These are phyloP conservation scores for Baccha elongata DNA, from an alignment of 2,888 invertebrate genomes.

Conservation along the genomic window DNA sequence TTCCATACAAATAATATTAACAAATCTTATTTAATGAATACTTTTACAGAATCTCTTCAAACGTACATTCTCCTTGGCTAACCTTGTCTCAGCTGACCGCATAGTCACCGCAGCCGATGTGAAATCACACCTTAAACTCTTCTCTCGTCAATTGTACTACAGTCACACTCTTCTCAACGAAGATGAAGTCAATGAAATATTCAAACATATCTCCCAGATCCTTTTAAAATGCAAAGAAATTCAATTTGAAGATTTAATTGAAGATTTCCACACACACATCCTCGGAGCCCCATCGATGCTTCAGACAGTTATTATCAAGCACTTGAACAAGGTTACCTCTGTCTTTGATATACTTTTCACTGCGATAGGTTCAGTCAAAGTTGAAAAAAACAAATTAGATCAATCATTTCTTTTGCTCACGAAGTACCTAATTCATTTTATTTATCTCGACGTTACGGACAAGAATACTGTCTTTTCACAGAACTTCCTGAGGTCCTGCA, in stretches of 20 bases:
- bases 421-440: slow-evolving; percentile 37
- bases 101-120: slow-evolving; percentile 43
- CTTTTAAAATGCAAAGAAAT: slow-evolving; percentile 38
- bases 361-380: slow-evolving; percentile 16
- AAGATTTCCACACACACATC: slow-evolving; percentile 47
- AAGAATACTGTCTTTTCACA: slow-evolving; percentile 49
- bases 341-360: slow-evolving; percentile 49
- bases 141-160: slow-evolving; percentile 54
- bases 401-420: slow-evolving; percentile 7
- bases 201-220: slow-evolving; percentile 9
- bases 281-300: slow-evolving; percentile 48
- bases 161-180: slow-evolving; percentile 33
- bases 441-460: slow-evolving; percentile 42
- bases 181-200: slow-evolving; percentile 31
- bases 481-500: slow-evolving; percentile 75
- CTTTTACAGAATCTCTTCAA: slow-evolving; percentile 40
- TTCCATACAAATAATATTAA: no score
- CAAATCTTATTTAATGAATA: not conserved
- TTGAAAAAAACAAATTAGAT: not conserved
- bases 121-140: slow-evolving; percentile 59
- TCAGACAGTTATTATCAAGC: slow-evolving; percentile 30
- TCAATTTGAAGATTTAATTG: slow-evolving; percentile 36
- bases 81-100: slow-evolving; percentile 21
- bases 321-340: slow-evolving; percentile 7
- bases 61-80: not conserved